Evolutionary conservation across 2,113 vertebrate genomes (phyloP).

Genomic region (Piprites chloris): DNA sequence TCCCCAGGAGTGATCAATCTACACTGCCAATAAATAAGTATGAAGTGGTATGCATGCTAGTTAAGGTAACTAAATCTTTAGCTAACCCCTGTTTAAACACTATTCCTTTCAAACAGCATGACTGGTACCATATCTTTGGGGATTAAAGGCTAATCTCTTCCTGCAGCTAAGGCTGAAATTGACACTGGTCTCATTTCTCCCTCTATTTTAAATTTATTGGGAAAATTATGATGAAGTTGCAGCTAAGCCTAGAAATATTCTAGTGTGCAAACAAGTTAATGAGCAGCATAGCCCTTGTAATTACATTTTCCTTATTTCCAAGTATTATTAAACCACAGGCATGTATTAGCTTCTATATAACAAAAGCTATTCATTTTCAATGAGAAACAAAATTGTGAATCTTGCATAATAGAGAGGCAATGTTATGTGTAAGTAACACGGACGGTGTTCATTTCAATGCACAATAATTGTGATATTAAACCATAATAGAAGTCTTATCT

Average conservation of each 20-base stretch:
- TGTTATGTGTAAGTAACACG: background rate
- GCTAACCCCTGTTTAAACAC: background rate
- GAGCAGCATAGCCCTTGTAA: background rate
- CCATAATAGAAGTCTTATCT: background rate
- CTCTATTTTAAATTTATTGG: background rate
- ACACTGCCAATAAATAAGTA: background rate
- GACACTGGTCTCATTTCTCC: background rate
- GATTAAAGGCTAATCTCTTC: background rate
- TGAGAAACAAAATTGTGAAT: background rate
- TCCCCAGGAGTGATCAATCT: background rate
- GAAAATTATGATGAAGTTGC: background rate
- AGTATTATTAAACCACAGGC: background rate
- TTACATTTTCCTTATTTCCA: background rate
- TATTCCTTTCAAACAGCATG: background rate
- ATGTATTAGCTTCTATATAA: background rate
- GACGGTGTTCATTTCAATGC: background rate
- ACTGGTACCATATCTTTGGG: background rate
- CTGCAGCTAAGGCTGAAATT: background rate
- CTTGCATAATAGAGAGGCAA: background rate
- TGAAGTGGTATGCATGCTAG: background rate
- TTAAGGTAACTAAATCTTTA: background rate
- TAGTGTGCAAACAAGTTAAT: background rate
- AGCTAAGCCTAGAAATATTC: background rate
- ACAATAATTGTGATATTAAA: background rate
- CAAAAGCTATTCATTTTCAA: background rate